phyloP scores from a whole-genome alignment of 30 jellyfish, hydroid and myxozoan genomes.

The Catostylus mosaicus region DNA sequence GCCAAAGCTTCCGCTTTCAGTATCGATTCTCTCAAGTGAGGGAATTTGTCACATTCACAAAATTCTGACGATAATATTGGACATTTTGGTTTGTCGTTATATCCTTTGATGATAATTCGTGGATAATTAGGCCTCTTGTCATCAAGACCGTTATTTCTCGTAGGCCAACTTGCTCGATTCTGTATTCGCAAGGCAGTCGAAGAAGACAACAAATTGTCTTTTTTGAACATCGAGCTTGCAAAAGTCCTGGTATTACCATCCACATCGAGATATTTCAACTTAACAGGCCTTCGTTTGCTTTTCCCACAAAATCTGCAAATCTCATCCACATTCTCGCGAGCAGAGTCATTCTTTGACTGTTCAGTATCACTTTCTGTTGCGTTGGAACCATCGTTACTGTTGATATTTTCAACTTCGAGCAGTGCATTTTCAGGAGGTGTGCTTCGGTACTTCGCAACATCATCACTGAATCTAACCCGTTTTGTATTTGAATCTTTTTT shows the following conservation, averaged over 20 bases:
- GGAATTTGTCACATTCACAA: slow-evolving; percentile 52
- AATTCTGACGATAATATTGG: slow-evolving; percentile 19
- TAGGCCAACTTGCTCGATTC: slow-evolving; percentile 26
- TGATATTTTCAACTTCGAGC: too few species aligned
- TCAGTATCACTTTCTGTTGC: background rate
- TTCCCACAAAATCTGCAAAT: slow-evolving; percentile 47
- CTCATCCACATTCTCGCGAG: background rate
- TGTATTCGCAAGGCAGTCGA: too few species aligned
- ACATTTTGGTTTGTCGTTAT: slow-evolving; percentile 32
- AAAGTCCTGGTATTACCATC: too few species aligned
- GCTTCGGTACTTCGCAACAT: too few species aligned
- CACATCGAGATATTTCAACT: too few species aligned
- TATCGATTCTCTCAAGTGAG: slow-evolving; percentile 26
- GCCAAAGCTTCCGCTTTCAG: slow-evolving; percentile 30
- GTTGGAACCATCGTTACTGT: background rate
- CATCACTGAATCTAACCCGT: slow-evolving; percentile 50
- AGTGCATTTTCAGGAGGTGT: too few species aligned
- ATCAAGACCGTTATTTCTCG: background rate
- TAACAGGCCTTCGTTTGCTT: slow-evolving; percentile 14
- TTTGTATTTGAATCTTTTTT: background rate
- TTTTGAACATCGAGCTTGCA: too few species aligned
- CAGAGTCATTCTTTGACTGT: background rate
- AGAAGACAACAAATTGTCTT: too few species aligned
- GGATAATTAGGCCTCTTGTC: slow-evolving; percentile 11
- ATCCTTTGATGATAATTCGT: slow-evolving; percentile 20